phyloP scores from a whole-genome alignment of 2,113 vertebrate genomes.

The Murina feae region DNA sequence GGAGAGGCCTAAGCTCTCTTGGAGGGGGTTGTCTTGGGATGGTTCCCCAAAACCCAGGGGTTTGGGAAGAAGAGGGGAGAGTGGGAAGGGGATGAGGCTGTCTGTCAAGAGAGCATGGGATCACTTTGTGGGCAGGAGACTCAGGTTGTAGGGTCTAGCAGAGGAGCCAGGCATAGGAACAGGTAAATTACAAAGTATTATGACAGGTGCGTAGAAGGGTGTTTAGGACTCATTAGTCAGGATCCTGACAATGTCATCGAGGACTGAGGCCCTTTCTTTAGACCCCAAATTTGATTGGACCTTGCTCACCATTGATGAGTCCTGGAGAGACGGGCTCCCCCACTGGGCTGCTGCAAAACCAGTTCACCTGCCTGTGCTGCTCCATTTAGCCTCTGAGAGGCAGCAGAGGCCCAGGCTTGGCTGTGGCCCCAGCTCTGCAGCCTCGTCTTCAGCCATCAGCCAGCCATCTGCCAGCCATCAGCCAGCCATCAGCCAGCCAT shows the following conservation, averaged over 20 bases:
- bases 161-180: neutral
- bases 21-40: neutral
- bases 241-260: neutral
- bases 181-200: neutral
- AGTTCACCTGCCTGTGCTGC: neutral
- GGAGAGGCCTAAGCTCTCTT: neutral
- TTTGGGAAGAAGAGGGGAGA: neutral
- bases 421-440: too few relatives aligned
- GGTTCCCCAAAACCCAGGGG: neutral
- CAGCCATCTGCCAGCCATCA: too few relatives aligned
- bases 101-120: neutral
- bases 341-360: neutral
- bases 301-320: neutral
- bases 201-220: neutral
- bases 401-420: conserved; percentile 47
- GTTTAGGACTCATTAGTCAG: neutral
- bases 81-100: neutral
- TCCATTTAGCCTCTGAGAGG: conserved; percentile 48
- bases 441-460: neutral
- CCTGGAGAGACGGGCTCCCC: neutral
- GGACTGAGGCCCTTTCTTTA: neutral
- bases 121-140: neutral
- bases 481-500: too few relatives aligned
- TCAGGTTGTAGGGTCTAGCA: neutral
- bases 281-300: neutral